Percentiles rank a stretch among this genome's conserved stretches.
Conservation (phyloP, 2,888 invertebrate genomes). For the Zeuzera pyrina region DNA sequence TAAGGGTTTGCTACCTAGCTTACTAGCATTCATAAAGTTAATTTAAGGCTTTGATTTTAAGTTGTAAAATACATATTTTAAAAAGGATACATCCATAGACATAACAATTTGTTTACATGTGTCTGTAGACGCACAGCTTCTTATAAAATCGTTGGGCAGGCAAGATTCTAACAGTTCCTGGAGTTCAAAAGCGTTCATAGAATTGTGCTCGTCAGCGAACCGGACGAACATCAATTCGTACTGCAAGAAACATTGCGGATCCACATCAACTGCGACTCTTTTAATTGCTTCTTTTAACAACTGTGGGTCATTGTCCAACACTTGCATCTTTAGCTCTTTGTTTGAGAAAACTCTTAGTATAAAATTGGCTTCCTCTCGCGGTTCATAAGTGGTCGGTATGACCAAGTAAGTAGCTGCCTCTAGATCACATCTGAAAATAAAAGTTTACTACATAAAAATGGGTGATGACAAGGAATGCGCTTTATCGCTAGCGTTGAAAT, state of each 20-base stretch:
- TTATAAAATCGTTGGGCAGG: slow-evolving; percentile 94
- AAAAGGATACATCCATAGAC: slow-evolving; percentile 88
- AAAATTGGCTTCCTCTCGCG: slow-evolving; percentile 91
- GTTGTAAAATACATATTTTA: neutral
- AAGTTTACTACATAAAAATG: neutral
- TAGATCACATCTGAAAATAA: slow-evolving; percentile 78
- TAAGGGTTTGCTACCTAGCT: no score
- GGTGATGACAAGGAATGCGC: no score
- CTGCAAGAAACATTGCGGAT: slow-evolving; percentile 83
- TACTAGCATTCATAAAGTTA: no score
- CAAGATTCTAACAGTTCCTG: slow-evolving; percentile 93
- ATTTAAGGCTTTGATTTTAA: no score
- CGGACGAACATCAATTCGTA: slow-evolving; percentile 93
- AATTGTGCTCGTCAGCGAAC: slow-evolving; percentile 90
- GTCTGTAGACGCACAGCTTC: slow-evolving; percentile 93
- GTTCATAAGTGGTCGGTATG: slow-evolving; percentile 93
- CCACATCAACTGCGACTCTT: slow-evolving; percentile 77
- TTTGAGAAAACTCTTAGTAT: slow-evolving; percentile 87
- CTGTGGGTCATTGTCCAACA: slow-evolving; percentile 77
- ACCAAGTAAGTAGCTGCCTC: slow-evolving; percentile 88
- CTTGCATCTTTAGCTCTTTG: slow-evolving; percentile 83
- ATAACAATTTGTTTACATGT: slow-evolving; percentile 93
- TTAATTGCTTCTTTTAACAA: slow-evolving; percentile 81
- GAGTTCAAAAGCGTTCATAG: slow-evolving; percentile 91
- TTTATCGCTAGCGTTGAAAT: no score